Base-by-base conservation (phyloP, 2,888 invertebrate species). In the Noctua pronuba region DNA sequence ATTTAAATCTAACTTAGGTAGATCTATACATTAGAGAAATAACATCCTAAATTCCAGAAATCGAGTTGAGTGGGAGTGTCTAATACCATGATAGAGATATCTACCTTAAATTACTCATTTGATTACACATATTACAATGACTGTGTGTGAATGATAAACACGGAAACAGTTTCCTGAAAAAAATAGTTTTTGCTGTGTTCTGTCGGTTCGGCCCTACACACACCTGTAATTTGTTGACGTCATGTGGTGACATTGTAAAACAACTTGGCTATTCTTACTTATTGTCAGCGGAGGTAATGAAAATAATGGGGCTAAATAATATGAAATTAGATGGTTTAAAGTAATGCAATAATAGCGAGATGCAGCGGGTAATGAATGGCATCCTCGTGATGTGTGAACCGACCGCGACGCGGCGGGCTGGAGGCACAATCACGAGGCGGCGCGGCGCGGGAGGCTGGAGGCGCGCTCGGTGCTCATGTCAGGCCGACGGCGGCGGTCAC, bases 261-360 rank as follows among this genome's bases (percentile, higher is more conserved):
- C 91, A 90, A 91, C 93, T 93, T 92, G 90, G 92, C 93, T 94
- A 93, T 93, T 94, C 94, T 94, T 93, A 93, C 92, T 90, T 92
- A 90, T 93, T 94, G 95, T 94, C 94, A 95, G 93, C 93, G 89
- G 91, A 95, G 92, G 94, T 96, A 96, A 96, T 96, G 95, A 94
- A 94, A 95, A 96, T 96, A 96, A 96, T 96, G 88, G 95, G 88
- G 94, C 92, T 90, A 95, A 96, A 96, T 96, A 96, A 96, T 95
- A 95, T 92, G 91, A 95, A 95, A 96, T 96, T 95, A 96, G 95
- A 92, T 92, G 95, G 94, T 94, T 93, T 94, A 93, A 93, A 94
- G 94, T 95, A 96, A 96, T 95, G 94, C 93, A 94, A 94, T 96
- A 94, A 95, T 94, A 90, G 92, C 90, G 90, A 90, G 88, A 88